A percentile compares a stretch with the other conserved stretches of the same genome.
phyloP scores from a whole-genome alignment of 2,113 vertebrate genomes.

The Micromys minutus region DNA sequence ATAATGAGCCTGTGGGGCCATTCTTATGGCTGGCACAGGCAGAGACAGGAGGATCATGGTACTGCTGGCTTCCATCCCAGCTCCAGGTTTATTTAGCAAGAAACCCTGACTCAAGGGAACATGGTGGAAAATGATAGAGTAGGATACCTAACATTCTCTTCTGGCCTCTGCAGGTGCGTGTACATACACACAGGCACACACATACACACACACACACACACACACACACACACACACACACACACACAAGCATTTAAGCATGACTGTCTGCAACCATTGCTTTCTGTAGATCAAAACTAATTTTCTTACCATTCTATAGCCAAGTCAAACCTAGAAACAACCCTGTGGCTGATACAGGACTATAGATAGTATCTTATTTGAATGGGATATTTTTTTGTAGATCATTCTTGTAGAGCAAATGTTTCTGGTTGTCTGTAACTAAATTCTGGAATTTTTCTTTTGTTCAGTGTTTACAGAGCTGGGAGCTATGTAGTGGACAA shows the following conservation, averaged over 20 bases:
- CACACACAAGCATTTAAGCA: neutral
- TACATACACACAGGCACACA: no score
- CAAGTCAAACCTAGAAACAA: neutral
- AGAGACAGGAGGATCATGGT: neutral
- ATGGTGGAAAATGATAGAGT: neutral
- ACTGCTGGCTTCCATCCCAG: neutral
- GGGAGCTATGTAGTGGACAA: neutral
- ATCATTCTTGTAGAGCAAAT: neutral
- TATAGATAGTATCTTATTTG: neutral
- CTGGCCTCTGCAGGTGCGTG: neutral
- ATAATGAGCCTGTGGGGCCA: neutral
- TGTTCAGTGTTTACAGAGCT: neutral
- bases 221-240: neutral
- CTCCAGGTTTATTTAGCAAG: neutral
- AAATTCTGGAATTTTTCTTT: slow-evolving; percentile 25
- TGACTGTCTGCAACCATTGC: neutral
- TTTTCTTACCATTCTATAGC: neutral
- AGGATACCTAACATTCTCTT: no score
- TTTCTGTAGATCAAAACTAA: neutral
- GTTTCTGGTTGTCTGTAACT: neutral
- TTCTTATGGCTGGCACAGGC: neutral
- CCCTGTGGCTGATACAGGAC: neutral
- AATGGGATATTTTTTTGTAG: neutral
- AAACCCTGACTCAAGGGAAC: neutral
- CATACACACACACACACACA: neutral